Base-by-base conservation (phyloP, 2,113 vertebrate species). In the Nothobranchius furzeri region DNA sequence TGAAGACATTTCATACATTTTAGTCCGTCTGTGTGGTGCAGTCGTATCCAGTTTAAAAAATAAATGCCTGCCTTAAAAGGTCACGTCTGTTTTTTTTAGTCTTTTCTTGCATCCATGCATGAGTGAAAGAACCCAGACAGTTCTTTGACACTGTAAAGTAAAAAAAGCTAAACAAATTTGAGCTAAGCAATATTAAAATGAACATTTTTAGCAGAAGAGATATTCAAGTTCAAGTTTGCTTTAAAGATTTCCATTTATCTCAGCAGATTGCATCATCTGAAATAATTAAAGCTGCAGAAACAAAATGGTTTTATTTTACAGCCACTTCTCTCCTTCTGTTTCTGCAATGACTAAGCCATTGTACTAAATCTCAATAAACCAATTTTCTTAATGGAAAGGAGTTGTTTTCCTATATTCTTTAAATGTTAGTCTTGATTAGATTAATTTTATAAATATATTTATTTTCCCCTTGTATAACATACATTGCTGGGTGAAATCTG, bases 31-130 rank as follows among this genome's bases (percentile, higher is more conserved):
- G 89, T 90, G 85, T 92, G 89, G 74, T 92, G 92, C 90, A 90
- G 9, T 85, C 85, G 91, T 89, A 70, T 85, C 91, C 75, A 85
- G 91, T 94, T 92, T 79, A 91, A 87, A 94, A 95, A 94, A 95
- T 94, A 93, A 94, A 93, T 90, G 91, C 93, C 93, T 95, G 95
- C 94, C 94, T 95, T 95, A 93, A 94, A 92, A 85, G 86, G 84
- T 89, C 69, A 53, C 0, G 54, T 75, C 71, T 86, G 74, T 61
- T 70, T 17, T 64, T 35, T 37, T 78, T 53, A 54, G 56, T 36
- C 56, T 67, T 24, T 68, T 70, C 11, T 76, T 36, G 3, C 36
- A 15, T 11, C n/a, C n/a, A 13, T 36, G 56, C 58, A 60, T 54
- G 12, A 25, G 8, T 1, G n/a, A 63, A 53, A 62, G 47, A 69